Base-by-base conservation (phyloP, 2,113 vertebrate species). In the Nannobrachium achirus region DNA sequence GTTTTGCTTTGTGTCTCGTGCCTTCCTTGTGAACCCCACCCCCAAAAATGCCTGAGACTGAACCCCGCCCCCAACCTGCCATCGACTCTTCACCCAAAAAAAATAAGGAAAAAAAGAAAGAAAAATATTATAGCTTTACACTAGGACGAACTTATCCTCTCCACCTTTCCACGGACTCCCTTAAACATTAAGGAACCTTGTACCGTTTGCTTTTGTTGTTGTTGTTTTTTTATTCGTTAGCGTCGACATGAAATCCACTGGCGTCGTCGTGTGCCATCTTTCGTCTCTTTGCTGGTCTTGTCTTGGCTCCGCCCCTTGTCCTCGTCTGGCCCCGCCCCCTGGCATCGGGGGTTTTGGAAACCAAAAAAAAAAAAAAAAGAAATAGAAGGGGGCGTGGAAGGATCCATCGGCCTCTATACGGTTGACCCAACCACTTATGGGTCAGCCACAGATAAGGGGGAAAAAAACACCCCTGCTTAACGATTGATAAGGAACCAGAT, bases 111-210 rank as follows among this genome's bases (percentile, higher is more conserved):
- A 72, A 62, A 16, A 45, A 10, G 4, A 53, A 16, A 9, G 48
- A 45, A 63, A 41, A 13, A 1, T n/a, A 8, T 84, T 71, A 63
- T 69, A 55, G 5, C 11, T 64, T 60, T 92, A 89, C 93, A 94
- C 86, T 4, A 39, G 66, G 56, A 67, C 55, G 73, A 68, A 62
- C 63, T 1, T 10, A 20, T 68, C 63, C 50, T 72, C 56, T 71
- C 46, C 93, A 94, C 90, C 93, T 76, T 89, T 86, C 87, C 89
- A 88, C 87, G 91, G 92, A 93, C 93, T 94, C 93, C 93, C 94
- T 96, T 95, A 96, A 96, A 95, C 95, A 95, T 96, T 95, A 96
- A 96, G 95, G 96, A 96, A 94, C 93, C n/a, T 33, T 95, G 93
- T 91, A 90, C 92, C 90, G 87, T 93, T 80, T 83, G 25, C 25